phyloP scores from a whole-genome alignment of 2,113 vertebrate genomes.

The Regulus satrapa region DNA sequence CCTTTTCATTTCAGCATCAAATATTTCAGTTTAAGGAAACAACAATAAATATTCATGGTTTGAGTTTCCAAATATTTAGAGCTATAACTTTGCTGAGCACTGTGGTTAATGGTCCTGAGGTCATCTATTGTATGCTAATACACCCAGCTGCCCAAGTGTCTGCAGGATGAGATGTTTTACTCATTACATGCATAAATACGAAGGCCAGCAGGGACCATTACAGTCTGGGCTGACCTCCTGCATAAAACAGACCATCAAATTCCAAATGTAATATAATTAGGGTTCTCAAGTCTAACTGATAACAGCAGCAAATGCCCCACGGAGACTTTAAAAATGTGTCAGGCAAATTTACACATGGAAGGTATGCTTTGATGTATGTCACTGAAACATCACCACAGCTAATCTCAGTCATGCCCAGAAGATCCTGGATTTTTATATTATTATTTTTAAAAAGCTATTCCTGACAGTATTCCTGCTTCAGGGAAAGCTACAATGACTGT shows the following conservation, averaged over 20 bases:
- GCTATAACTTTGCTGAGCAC: background rate
- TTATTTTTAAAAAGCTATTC: background rate
- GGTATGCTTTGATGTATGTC: conserved; percentile 53
- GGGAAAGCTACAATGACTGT: conserved; percentile 36
- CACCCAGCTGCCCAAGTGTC: background rate
- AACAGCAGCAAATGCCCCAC: conserved; percentile 48
- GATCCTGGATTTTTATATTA: background rate
- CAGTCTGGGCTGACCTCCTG: conserved; percentile 22
- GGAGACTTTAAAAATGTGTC: conserved; percentile 45
- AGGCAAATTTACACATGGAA: conserved; percentile 51
- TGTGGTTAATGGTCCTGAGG: background rate
- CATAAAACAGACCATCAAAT: conserved; percentile 49
- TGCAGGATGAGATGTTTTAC: background rate
- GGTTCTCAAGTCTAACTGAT: conserved; percentile 55
- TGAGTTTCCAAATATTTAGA: background rate
- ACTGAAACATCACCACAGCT: conserved; percentile 12
- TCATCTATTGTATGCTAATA: background rate
- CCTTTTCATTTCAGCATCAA: background rate
- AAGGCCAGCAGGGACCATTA: conserved; percentile 14
- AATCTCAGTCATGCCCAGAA: conserved; percentile 31
- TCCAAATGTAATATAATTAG: conserved; percentile 47
- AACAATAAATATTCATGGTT: background rate
- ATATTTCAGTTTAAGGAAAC: background rate
- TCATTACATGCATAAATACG: background rate
- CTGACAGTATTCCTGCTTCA: conserved; percentile 9